These are phyloP conservation scores for Eristalinus sepulchralis DNA, from an alignment of 2,888 invertebrate species.

Conservation along the genomic window DNA sequence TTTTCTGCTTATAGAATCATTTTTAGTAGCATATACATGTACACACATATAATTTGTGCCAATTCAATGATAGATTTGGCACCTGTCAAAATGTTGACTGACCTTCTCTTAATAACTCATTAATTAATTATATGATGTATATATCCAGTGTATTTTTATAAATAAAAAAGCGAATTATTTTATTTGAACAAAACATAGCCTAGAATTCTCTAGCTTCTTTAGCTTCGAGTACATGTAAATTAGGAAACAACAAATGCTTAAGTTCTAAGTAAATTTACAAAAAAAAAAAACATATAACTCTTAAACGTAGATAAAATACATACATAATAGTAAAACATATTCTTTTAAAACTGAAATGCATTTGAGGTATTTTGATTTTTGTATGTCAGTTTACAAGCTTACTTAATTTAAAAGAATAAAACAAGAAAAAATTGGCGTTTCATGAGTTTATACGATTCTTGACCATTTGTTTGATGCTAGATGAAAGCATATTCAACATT, in stretches of 20 bases:
- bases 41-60: not conserved
- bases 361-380: conserved; percentile 81
- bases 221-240: conserved; percentile 66
- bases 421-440: conserved; percentile 36
- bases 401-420: conserved; percentile 42
- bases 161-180: conserved; percentile 43
- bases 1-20: not conserved
- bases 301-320: conserved; percentile 45
- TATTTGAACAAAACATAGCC: conserved; percentile 70
- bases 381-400: conserved; percentile 60
- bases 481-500: conserved; percentile 1
- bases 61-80: not conserved
- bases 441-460: conserved; percentile 3
- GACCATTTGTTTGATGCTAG: conserved; percentile 20
- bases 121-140: conserved; percentile 9
- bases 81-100: conserved; percentile 2
- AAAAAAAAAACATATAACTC: conserved; percentile 37
- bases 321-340: conserved; percentile 72
- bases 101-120: conserved; percentile 29
- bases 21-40: not conserved
- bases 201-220: conserved; percentile 68
- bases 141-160: conserved; percentile 15
- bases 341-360: conserved; percentile 80
- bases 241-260: conserved; percentile 63
- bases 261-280: conserved; percentile 50